These are phyloP conservation scores for Caranx melampygus DNA, from an alignment of 2,113 vertebrate species.

Conservation along the genomic window DNA sequence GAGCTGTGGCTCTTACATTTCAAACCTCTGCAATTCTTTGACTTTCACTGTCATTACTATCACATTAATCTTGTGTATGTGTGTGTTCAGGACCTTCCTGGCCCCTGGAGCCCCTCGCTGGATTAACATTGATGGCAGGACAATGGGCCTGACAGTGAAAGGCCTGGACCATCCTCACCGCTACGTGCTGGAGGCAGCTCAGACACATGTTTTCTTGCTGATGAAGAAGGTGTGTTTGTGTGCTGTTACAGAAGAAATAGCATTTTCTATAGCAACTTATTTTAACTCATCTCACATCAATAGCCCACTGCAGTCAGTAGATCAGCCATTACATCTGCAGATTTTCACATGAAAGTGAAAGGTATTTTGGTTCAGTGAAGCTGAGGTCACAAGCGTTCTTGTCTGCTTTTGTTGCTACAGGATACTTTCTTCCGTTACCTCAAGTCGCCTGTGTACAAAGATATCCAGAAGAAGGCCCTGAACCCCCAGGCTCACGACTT, in stretches of 20 bases:
- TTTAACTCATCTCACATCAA: no score
- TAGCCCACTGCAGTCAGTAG: no score
- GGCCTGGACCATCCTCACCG: slow-evolving; percentile 95
- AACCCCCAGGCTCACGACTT: slow-evolving; percentile 88
- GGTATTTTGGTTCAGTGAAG: background rate
- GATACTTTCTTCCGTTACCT: slow-evolving; percentile 97
- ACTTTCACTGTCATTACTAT: background rate
- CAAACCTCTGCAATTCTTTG: background rate
- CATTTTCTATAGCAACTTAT: no score
- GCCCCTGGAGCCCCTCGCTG: slow-evolving; percentile 94
- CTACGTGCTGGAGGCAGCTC: slow-evolving; percentile 94
- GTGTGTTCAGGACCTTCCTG: slow-evolving; percentile 89
- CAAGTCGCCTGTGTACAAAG: slow-evolving; percentile 97
- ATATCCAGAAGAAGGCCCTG: slow-evolving; percentile 92
- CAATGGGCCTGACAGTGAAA: slow-evolving; percentile 96
- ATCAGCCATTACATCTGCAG: background rate
- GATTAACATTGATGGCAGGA: slow-evolving; percentile 98
- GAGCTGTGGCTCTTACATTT: background rate
- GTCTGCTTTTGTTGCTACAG: slow-evolving; percentile 71
- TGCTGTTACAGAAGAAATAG: no score
- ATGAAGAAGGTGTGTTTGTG: slow-evolving; percentile 93
- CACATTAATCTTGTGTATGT: background rate
- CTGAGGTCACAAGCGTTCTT: background rate
- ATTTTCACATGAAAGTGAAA: background rate
- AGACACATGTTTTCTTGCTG: slow-evolving; percentile 98